Base-by-base conservation (phyloP, 2,113 vertebrate species). In the Nyctibius bracteatus region DNA sequence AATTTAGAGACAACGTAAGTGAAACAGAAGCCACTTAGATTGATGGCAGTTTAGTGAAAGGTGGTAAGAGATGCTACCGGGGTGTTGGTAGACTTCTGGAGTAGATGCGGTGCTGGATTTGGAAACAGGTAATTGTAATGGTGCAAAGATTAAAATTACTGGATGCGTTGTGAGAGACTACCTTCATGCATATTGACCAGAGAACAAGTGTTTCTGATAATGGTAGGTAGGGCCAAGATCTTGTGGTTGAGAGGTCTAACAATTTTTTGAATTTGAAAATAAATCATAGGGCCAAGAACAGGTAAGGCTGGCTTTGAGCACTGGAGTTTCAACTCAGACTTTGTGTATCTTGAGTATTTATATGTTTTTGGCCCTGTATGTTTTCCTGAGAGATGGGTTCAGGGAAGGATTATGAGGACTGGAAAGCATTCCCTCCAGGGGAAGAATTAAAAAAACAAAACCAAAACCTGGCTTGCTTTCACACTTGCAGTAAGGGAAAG, bases 141-240 rank as follows among this genome's bases (percentile, higher is more conserved):
- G 17, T 33, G 6, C 65, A 15, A 61, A 71, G 16, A 49, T 47
- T 10, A 67, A 82, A 79, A 63, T 63, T 47, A 35, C 9, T 55
- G 23, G 33, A 46, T 6, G 5, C 1, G 1, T 23, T 22, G 46
- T 1, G 15, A 63, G 57, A 43, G 5, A 33, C 41, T 44, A 22
- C 24, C 8, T 70, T 65, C 5, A 8, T 68, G 41, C 9, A 2
- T 39, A 30, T 22, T 31, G n/a, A 0, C 6, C 65, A 33, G 44
- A 35, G 47, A 55, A 5, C 8, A 33, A 17, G 6, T 49, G 13
- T 66, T 71, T 77, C 27, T 92, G 30, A 10, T 65, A 24, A 55
- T 12, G 49, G 22, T 31, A 28, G 22, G n/a, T 25, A 58, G 25
- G 31, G n/a, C 22, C 22, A 49, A 61, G 41, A 20, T 37, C 14